These are phyloP conservation scores for Abrostola triplasia DNA, from an alignment of 2,888 invertebrate species.

Conservation along the genomic window DNA sequence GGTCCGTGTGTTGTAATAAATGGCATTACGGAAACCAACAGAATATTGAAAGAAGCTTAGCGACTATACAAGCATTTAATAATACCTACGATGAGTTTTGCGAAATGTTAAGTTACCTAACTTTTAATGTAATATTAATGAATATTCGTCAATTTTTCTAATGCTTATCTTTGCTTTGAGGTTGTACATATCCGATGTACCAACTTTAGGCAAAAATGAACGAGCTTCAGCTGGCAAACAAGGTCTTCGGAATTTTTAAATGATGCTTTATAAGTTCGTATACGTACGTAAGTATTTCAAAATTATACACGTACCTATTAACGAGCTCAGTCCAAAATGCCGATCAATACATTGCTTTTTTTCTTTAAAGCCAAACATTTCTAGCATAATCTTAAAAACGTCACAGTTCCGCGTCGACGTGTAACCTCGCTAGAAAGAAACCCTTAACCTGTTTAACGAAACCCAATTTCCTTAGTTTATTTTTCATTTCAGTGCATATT, in stretches of 20 bases:
- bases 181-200: too few relatives aligned
- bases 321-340: constrained; percentile 3
- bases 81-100: too few relatives aligned
- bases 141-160: too few relatives aligned
- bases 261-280: too few relatives aligned
- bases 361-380: constrained; percentile 8
- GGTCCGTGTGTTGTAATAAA: constrained; percentile 2
- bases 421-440: constrained; percentile 37
- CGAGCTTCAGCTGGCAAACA: too few relatives aligned
- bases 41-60: constrained; percentile 12
- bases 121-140: too few relatives aligned
- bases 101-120: too few relatives aligned
- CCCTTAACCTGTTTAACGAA: constrained; percentile 55
- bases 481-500: constrained; percentile 58
- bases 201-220: too few relatives aligned
- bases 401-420: constrained; percentile 31
- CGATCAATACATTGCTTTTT: constrained; percentile 4
- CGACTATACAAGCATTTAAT: neutral
- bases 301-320: neutral
- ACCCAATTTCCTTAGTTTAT: constrained; percentile 58
- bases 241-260: too few relatives aligned
- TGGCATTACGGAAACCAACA: constrained; percentile 11
- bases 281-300: too few relatives aligned
- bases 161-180: too few relatives aligned
- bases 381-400: constrained; percentile 17